Percentiles rank a stretch among this genome's conserved stretches.
Evolutionary conservation across 1,140 invertebrate species (phyloP).

Genomic region (Bombyx mandarina): DNA sequence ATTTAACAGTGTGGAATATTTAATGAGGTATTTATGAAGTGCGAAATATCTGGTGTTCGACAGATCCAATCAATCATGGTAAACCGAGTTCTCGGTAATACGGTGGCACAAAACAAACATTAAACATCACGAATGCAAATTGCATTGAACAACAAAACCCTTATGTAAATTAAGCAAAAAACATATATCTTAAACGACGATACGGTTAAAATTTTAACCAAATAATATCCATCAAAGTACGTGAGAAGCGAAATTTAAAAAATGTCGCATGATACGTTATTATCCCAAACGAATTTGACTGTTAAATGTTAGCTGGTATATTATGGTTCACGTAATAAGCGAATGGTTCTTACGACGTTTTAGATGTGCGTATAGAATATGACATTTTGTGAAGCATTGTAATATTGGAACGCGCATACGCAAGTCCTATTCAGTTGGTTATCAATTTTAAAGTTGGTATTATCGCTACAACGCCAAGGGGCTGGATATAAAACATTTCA

Average conservation of each 20-base stretch:
- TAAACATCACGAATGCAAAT: slow-evolving; percentile 7
- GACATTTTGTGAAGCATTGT: too few species aligned
- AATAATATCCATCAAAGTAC: slow-evolving; percentile 40
- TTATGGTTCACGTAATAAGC: too few species aligned
- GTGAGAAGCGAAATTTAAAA: slow-evolving; percentile 28
- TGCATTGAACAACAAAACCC: too few species aligned
- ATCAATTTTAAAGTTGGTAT: slow-evolving; percentile 67
- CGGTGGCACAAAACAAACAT: slow-evolving; percentile 49
- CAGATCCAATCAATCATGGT: slow-evolving; percentile 45
- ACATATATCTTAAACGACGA: slow-evolving; percentile 31
- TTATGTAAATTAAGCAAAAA: slow-evolving; percentile 37
- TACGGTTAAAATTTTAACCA: slow-evolving; percentile 63
- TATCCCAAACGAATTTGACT: neutral
- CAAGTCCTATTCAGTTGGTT: slow-evolving; percentile 38
- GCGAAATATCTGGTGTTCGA: slow-evolving; percentile 31
- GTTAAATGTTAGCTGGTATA: too few species aligned
- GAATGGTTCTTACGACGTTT: too few species aligned
- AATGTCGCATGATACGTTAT: too few species aligned
- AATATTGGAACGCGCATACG: slow-evolving; percentile 24
- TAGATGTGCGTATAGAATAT: too few species aligned
- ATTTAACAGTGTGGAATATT: neutral
- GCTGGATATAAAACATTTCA: slow-evolving; percentile 66
- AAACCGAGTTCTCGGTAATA: slow-evolving; percentile 40
- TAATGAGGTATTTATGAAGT: slow-evolving; percentile 28
- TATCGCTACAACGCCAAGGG: slow-evolving; percentile 54